Conservation (phyloP, 2,797 vertebrate genomes). For the Rallus crepitans region DNA sequence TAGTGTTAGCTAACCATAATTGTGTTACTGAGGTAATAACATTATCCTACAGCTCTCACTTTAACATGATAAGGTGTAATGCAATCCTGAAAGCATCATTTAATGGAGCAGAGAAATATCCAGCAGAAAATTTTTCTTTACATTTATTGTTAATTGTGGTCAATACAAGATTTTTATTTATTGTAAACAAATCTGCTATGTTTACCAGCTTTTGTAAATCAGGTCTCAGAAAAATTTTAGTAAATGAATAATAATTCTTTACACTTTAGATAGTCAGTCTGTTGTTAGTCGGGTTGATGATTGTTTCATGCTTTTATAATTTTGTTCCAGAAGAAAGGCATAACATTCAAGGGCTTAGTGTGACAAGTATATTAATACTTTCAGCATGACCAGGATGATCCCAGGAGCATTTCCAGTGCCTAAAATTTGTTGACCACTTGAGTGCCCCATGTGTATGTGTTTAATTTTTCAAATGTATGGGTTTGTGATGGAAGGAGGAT, state of each 20-base stretch:
- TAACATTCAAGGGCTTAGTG: not conserved
- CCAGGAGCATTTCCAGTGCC: not conserved
- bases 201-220: not conserved
- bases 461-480: not conserved
- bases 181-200: not conserved
- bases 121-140: not conserved
- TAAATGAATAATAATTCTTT: not conserved
- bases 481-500: not conserved
- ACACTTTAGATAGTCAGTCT: not conserved
- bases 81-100: not conserved
- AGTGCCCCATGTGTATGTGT: not conserved
- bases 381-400: not conserved
- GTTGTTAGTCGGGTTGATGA: not conserved
- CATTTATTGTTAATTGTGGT: not conserved
- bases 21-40: conserved; percentile 7
- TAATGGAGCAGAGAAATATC: not conserved
- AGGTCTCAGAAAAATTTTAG: not conserved
- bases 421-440: not conserved
- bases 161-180: not conserved
- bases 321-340: not conserved
- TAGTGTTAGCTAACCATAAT: not conserved
- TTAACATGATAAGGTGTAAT: not conserved
- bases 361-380: not conserved
- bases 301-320: not conserved
- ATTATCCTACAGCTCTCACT: not conserved